Base-by-base conservation (phyloP, 30 jellyfish, hydroid and myxozoan species). In the Sanderia malayensis region DNA sequence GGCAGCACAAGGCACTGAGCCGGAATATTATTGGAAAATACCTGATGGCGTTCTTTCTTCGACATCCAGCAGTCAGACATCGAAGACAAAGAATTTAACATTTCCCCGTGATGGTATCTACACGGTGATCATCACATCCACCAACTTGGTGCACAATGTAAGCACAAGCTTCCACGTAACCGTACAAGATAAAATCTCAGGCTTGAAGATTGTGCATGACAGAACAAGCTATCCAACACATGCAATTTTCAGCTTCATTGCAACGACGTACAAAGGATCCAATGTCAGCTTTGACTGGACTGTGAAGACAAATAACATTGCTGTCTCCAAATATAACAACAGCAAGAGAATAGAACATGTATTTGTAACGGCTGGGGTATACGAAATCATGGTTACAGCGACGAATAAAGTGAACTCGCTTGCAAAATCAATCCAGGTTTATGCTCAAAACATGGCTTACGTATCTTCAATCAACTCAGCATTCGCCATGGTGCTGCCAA, bases 211-310 rank as follows among this genome's bases (percentile, higher is more conserved):
- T 10, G 1, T 8, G n/a, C 70, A 52, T 31, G 26, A 37, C n/a
- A 20, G 33, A 31, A 3, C n/a, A 21, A 64, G 29, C 37, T 78
- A 53, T 61, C 63, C 25, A 24, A 72, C 32, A 4, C 9, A 10
- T 41, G 30, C 22, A 8, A 18, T 15, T n/a, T 70, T 41, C 0
- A 0, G 4, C 17, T 61, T 70, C 25, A 0, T 0, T n/a, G 94
- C 86, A 18, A 4, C 71, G 17, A 69, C 61, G 7, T n/a, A 67
- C 23, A 19, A 34, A 0, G 94, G 94, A 15, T 55, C 86, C 1
- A 52, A 63, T 70, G 86, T 72, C 1, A 17, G 79, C 0, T 82
- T 25, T 44, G 25, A 29, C 19, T 82, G 94, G 94, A 17, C 13
- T 9, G 17, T 82, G 55, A 18, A 2, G 61, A 57, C 11, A 13